Percentiles rank a stretch among this genome's conserved stretches.
These are phyloP conservation scores for Polydrusus cervinus DNA, from an alignment of 2,888 invertebrate species.

Conservation along the genomic window DNA sequence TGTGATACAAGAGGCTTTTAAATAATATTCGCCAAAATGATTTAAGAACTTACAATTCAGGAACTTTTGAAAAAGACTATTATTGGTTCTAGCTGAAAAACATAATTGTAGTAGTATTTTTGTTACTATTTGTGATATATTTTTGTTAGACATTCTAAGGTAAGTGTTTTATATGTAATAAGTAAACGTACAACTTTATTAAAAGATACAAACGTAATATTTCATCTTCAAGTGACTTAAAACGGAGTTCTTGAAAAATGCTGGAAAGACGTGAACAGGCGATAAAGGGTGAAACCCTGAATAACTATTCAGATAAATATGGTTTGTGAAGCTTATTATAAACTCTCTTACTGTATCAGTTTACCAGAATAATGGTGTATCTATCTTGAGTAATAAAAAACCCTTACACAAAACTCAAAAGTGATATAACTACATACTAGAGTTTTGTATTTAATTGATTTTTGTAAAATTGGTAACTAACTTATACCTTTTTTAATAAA, in stretches of 20 bases:
- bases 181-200: neutral
- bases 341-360: too few relatives aligned
- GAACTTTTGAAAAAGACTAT: neutral
- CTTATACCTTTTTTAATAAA: too few relatives aligned
- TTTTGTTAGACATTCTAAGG: neutral
- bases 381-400: too few relatives aligned
- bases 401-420: too few relatives aligned
- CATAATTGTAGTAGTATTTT: neutral
- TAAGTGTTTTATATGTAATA: neutral
- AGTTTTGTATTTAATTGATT: too few relatives aligned
- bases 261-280: neutral
- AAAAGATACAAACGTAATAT: neutral
- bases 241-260: neutral
- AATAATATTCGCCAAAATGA: neutral
- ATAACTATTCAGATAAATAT: too few relatives aligned
- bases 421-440: too few relatives aligned
- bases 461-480: too few relatives aligned
- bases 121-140: conserved; percentile 5
- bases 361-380: too few relatives aligned
- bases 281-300: neutral
- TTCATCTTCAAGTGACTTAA: neutral
- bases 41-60: neutral
- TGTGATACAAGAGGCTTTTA: neutral
- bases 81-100: neutral
- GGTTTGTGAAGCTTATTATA: too few relatives aligned